These are phyloP conservation scores for Calliphora vicina DNA, from an alignment of 1,140 invertebrate species.

Conservation along the genomic window DNA sequence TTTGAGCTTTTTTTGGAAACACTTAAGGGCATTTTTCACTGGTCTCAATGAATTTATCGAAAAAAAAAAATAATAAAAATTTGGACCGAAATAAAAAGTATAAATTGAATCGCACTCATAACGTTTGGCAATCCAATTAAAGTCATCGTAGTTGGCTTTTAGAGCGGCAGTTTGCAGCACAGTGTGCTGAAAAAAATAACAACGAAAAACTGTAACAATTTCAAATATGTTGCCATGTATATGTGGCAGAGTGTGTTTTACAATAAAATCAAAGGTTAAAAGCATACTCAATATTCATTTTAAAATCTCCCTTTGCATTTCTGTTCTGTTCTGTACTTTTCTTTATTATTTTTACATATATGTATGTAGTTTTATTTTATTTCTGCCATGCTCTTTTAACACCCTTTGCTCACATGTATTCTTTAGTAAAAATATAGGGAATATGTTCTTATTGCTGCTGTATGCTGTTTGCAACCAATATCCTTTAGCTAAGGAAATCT, in stretches of 20 bases:
- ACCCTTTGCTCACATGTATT: too few species aligned
- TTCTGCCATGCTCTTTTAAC: neutral
- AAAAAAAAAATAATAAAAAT: neutral
- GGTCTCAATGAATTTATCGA: neutral
- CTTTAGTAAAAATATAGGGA: too few species aligned
- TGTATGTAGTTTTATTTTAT: neutral
- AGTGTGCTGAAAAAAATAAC: too few species aligned
- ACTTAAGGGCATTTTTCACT: slow-evolving; percentile 22
- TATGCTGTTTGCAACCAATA: slow-evolving; percentile 8
- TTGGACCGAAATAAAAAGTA: neutral
- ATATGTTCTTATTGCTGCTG: too few species aligned
- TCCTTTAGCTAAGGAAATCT: slow-evolving; percentile 30
- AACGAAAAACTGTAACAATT: neutral
- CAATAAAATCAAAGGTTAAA: slow-evolving; percentile 12
- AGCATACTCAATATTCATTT: slow-evolving; percentile 20
- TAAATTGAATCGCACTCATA: slow-evolving; percentile 4
- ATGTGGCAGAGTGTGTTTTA: neutral
- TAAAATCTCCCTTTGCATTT: neutral
- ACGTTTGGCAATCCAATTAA: slow-evolving; percentile 26
- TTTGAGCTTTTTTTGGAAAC: neutral
- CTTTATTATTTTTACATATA: neutral
- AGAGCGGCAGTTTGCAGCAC: neutral
- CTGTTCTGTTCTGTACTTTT: neutral
- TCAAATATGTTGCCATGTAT: neutral
- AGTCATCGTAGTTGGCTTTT: slow-evolving; percentile 29